phyloP scores from a whole-genome alignment of 2,888 invertebrate species.

The Spilarctia lutea region DNA sequence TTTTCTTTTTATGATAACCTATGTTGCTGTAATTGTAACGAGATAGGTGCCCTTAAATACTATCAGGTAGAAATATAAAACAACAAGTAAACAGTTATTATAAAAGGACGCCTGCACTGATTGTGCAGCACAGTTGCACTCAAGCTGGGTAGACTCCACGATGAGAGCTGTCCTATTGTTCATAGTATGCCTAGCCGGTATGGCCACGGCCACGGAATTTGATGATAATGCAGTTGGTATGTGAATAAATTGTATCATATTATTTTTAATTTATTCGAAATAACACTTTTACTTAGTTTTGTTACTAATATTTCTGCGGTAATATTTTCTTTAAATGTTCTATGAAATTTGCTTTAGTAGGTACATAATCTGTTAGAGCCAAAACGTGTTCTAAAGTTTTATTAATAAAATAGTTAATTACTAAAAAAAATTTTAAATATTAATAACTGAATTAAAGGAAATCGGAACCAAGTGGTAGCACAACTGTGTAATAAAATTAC shows the following conservation, averaged over 20 bases:
- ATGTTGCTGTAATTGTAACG: not conserved
- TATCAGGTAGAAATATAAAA: slow-evolving; percentile 12
- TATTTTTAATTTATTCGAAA: not conserved
- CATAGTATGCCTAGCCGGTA: slow-evolving; percentile 70
- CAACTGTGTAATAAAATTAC: not conserved
- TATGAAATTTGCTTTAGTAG: not conserved
- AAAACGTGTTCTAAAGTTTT: not conserved
- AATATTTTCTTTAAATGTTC: not conserved
- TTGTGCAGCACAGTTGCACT: slow-evolving; percentile 9
- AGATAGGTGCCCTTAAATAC: slow-evolving; percentile 17
- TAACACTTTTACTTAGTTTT: not conserved
- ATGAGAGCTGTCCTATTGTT: slow-evolving; percentile 73
- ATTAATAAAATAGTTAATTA: not conserved
- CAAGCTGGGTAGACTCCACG: slow-evolving; percentile 55
- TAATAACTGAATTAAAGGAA: no score
- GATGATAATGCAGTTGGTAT: slow-evolving; percentile 69
- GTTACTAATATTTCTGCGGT: not conserved
- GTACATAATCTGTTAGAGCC: not conserved
- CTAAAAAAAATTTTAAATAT: not conserved
- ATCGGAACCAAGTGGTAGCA: no score
- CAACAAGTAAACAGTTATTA: not conserved
- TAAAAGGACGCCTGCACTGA: slow-evolving; percentile 8
- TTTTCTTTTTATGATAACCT: slow-evolving; percentile 12
- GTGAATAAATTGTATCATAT: slow-evolving; percentile 22
- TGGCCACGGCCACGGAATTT: slow-evolving; percentile 71